Percentiles rank a stretch among this genome's conserved stretches.
Conservation (phyloP, 2,888 invertebrate genomes). For the Cataglyphis livida region DNA sequence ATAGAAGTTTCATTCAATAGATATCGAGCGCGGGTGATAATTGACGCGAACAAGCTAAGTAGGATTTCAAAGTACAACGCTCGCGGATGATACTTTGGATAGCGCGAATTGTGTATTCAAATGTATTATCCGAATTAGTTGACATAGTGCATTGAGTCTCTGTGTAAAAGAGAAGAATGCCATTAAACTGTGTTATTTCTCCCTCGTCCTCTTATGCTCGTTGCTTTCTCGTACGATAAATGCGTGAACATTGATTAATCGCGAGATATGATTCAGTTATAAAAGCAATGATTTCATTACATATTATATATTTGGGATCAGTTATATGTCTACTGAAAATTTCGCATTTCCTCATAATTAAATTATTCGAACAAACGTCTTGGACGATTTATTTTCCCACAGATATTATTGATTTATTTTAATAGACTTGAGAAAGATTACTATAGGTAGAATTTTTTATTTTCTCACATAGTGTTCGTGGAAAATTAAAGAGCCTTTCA, state of each 20-base stretch:
- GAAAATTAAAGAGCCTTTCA: background rate
- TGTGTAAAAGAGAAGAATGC: conserved; percentile 43
- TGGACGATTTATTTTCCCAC: background rate
- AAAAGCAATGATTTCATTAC: conserved; percentile 11
- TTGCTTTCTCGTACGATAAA: conserved; percentile 14
- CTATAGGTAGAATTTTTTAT: conserved; percentile 1
- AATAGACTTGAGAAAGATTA: background rate
- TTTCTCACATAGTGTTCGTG: background rate
- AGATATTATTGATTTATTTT: background rate
- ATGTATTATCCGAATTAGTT: conserved; percentile 46
- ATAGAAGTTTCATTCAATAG: conserved; percentile 51
- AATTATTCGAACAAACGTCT: background rate
- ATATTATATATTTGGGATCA: background rate
- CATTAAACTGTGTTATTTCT: conserved; percentile 45
- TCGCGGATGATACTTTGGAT: conserved; percentile 48
- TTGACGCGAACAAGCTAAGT: conserved; percentile 47
- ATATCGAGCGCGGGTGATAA: conserved; percentile 45
- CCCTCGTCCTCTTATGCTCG: conserved; percentile 9
- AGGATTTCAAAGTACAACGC: conserved; percentile 54
- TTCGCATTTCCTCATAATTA: background rate
- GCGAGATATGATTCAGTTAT: background rate
- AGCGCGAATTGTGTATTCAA: conserved; percentile 41
- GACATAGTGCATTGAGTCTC: conserved; percentile 1
- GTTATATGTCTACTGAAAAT: background rate
- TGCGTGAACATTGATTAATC: conserved; percentile 5